Percentiles rank a stretch among this genome's conserved stretches.
Evolutionary conservation across 2,113 vertebrate species (phyloP).

Genomic region (Montifringilla adamsi): DNA sequence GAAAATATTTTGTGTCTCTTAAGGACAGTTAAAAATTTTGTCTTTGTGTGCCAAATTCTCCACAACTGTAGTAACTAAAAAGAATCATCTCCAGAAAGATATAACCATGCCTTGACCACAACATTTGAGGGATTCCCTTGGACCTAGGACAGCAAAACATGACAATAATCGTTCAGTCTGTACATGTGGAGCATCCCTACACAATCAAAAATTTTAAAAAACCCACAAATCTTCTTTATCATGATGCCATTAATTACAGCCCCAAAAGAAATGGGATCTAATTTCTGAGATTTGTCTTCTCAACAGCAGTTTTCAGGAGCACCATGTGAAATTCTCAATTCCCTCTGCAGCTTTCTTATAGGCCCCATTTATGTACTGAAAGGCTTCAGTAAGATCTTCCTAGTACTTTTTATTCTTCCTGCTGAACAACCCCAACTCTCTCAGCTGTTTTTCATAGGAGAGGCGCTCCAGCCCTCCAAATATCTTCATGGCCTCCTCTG

Average conservation of each 20-base stretch:
- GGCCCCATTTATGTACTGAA: not conserved
- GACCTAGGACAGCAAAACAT: not conserved
- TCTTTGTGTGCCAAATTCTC: not conserved
- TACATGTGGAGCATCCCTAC: not conserved
- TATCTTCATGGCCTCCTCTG: not conserved
- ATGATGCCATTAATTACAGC: not conserved
- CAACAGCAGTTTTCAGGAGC: not conserved
- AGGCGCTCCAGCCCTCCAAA: not conserved
- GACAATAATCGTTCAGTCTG: not conserved
- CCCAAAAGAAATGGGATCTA: not conserved
- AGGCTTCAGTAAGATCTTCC: not conserved
- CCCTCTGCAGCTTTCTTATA: not conserved
- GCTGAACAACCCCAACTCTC: not conserved
- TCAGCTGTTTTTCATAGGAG: not conserved
- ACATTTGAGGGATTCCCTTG: not conserved
- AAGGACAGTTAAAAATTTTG: not conserved
- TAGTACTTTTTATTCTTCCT: not conserved
- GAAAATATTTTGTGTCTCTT: not conserved
- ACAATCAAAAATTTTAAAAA: not conserved
- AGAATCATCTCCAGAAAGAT: not conserved
- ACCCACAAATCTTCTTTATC: fast-evolving
- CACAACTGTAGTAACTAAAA: not conserved
- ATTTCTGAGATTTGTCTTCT: not conserved
- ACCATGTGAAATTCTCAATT: not conserved
- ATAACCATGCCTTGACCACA: not conserved